Percentiles rank a stretch among this genome's conserved stretches.
These are phyloP conservation scores for Nycteola revayana DNA, from an alignment of 2,888 invertebrate genomes.

Conservation along the genomic window DNA sequence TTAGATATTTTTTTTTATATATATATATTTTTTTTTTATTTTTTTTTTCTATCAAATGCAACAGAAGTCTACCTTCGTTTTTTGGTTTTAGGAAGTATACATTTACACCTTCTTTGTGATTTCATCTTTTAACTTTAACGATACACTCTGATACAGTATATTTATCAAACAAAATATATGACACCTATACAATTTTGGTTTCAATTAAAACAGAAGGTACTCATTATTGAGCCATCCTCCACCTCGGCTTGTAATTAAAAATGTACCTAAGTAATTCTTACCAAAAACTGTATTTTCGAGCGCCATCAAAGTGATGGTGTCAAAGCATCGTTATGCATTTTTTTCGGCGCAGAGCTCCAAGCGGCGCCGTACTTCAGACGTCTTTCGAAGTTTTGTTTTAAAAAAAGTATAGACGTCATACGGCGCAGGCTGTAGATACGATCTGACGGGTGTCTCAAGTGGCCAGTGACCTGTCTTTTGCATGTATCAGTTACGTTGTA, in stretches of 20 bases:
- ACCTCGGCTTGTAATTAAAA: slow-evolving; percentile 20
- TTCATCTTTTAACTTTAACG: too few species aligned
- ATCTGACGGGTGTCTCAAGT: slow-evolving; percentile 61
- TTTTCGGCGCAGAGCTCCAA: slow-evolving; percentile 49
- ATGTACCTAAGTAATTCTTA: slow-evolving; percentile 15
- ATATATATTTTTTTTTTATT: too few species aligned
- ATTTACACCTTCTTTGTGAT: too few species aligned
- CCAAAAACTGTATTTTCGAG: slow-evolving; percentile 34
- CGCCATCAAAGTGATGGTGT: slow-evolving; percentile 44
- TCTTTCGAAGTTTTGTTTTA: slow-evolving; percentile 51
- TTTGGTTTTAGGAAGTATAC: too few species aligned
- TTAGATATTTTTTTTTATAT: too few species aligned
- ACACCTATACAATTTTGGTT: too few species aligned
- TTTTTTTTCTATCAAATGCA: too few species aligned
- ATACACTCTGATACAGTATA: too few species aligned
- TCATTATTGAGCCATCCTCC: slow-evolving; percentile 1
- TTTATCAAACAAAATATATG: too few species aligned
- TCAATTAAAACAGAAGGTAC: too few species aligned
- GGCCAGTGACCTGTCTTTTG: slow-evolving; percentile 54
- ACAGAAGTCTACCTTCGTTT: too few species aligned
- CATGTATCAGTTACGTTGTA: slow-evolving; percentile 33
- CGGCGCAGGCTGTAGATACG: slow-evolving; percentile 51
- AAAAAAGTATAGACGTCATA: slow-evolving; percentile 69
- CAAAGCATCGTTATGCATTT: slow-evolving; percentile 57
- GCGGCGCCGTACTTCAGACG: slow-evolving; percentile 61